Evolutionary conservation across 2,888 invertebrate genomes (phyloP), one percentile per base, ranked within the genome.

Genomic region (Dioctria rufipes): DNA sequence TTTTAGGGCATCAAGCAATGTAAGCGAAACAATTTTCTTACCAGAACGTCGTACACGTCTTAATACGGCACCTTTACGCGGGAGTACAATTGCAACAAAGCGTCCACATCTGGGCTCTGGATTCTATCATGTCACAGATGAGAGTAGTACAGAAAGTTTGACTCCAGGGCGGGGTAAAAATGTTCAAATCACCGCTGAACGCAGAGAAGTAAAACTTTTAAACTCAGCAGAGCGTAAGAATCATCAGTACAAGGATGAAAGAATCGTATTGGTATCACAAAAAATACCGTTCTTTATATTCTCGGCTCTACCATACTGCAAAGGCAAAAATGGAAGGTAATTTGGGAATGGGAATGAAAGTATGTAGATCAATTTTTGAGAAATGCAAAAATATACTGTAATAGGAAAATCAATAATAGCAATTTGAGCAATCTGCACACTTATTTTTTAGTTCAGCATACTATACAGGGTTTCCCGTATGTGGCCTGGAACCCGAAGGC

Each of bases 241-340:
- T 83, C 93, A 93, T 83, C 92, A 92, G 84, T 94, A 94, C 86
- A 93, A 91, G 86, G 94, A 95, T 88, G 95, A 96, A 86, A 92
- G 97, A 85, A 91, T 97, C 83, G 94, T 96, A 80, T 91, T 98
- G 89, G 93, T 95, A 58, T 94, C 96, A 75, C 90, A 93, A 5
- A 93, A 94, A 85, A 93, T 94, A 80, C 97, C 98, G 51, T 94
- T 97, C 90, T 91, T 95, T 84, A 91, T 98, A 82, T 97, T 95
- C 88, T 97, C 97, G 58, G 93, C 95, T 80, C 92, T 98, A 86
- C 96, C 97, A 51, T 97, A 96, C 87, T 93, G 92, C 80, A 93
- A 93, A 87, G 92, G 92, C 85, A 91, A 93, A 81, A 91, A 89
- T 86, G 91, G 91, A 84, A 90, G 93, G 93, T 93, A 87, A 88